phyloP scores from a whole-genome alignment of 2,113 vertebrate genomes.

The Oceanites oceanicus region DNA sequence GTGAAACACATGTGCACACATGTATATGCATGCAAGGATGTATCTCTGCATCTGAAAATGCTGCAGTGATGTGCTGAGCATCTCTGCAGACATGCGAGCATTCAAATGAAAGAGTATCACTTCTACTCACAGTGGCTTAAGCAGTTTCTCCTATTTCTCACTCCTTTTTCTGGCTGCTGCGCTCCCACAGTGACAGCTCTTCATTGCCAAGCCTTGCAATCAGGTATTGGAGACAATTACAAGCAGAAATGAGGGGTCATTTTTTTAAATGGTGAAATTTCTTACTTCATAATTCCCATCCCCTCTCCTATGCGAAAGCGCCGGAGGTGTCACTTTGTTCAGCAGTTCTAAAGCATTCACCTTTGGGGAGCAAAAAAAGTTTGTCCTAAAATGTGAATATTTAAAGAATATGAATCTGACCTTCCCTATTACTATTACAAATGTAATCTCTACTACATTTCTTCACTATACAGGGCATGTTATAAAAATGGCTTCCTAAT shows the following conservation, averaged over 20 bases:
- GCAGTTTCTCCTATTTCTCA: background rate
- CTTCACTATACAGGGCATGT: background rate
- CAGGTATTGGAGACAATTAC: background rate
- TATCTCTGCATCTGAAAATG: background rate
- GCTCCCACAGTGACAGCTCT: background rate
- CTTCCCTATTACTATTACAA: background rate
- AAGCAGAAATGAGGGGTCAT: background rate
- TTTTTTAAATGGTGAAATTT: background rate
- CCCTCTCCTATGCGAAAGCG: fast-evolving
- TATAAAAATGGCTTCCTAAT: background rate
- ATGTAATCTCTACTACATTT: background rate
- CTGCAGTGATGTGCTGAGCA: background rate
- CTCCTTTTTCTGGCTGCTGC: background rate
- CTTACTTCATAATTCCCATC: background rate
- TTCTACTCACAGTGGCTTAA: background rate
- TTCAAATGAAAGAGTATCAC: background rate
- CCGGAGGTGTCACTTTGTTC: background rate
- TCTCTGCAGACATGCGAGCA: background rate
- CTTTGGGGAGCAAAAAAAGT: background rate
- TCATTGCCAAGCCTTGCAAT: background rate
- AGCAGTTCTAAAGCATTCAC: background rate
- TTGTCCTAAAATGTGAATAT: background rate
- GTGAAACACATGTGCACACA: background rate
- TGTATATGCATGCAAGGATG: background rate
- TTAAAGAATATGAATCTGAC: background rate